Conservation (phyloP, 64 coral and sea anemone species). For the Montipora foliosa region DNA sequence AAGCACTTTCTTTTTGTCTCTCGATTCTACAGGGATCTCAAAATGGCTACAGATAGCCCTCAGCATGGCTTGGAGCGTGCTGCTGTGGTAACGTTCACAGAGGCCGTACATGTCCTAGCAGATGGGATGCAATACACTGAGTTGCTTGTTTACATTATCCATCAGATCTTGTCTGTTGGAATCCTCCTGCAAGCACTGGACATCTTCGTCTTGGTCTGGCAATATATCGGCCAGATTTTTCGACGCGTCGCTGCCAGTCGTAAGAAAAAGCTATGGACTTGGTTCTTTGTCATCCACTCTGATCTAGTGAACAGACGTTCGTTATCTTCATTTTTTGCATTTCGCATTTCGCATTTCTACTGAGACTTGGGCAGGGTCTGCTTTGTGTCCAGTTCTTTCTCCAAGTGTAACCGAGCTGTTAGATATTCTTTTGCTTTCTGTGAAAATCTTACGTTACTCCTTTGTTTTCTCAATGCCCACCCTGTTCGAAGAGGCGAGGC, state of each 20-base stretch:
- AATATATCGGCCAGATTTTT: constrained; percentile 34
- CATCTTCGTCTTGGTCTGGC: too few relatives aligned
- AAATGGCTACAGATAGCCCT: constrained; percentile 62
- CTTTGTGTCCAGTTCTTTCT: constrained; percentile 72
- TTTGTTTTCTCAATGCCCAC: constrained; percentile 71
- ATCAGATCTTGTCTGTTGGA: constrained; percentile 1
- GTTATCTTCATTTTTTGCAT: constrained; percentile 14
- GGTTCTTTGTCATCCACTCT: constrained; percentile 70
- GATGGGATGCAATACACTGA: constrained; percentile 73
- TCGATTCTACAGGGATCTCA: constrained; percentile 68
- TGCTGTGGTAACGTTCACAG: constrained; percentile 70
- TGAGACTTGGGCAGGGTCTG: constrained; percentile 66
- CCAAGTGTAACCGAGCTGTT: constrained; percentile 66
- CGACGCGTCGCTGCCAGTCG: constrained; percentile 45
- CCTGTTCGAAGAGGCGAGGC: constrained; percentile 26
- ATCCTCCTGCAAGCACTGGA: too few relatives aligned
- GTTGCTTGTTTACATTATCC: constrained; percentile 57
- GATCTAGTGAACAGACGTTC: constrained; percentile 63
- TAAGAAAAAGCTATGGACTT: constrained; percentile 71
- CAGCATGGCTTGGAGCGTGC: constrained; percentile 49
- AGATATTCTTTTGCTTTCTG: constrained; percentile 76
- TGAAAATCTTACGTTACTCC: constrained; percentile 60
- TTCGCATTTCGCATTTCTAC: constrained; percentile 79
- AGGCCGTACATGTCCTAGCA: constrained; percentile 75
- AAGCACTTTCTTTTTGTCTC: constrained; percentile 66